These are phyloP conservation scores for Odocoileus virginianus DNA, from an alignment of 2,113 vertebrate species.

Conservation along the genomic window DNA sequence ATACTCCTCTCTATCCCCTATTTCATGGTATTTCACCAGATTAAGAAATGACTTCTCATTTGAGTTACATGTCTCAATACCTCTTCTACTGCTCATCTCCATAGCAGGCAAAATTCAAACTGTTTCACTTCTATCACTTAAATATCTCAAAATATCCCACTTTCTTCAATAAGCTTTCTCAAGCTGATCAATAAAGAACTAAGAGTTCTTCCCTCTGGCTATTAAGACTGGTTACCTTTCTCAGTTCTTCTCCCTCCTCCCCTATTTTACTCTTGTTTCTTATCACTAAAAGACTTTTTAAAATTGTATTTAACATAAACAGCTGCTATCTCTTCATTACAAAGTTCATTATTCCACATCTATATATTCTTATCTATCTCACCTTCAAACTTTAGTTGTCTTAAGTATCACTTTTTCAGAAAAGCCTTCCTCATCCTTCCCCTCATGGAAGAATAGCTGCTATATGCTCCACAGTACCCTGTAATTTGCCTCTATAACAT, in stretches of 20 bases:
- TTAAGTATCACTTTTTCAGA: neutral
- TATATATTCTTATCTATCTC: neutral
- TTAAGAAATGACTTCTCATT: neutral
- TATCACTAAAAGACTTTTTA: neutral
- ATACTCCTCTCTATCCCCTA: neutral
- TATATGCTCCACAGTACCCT: neutral
- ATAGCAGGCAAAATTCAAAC: neutral
- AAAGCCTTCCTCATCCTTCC: neutral
- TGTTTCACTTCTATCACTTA: neutral
- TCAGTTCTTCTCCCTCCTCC: neutral
- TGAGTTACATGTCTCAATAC: neutral
- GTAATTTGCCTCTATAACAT: neutral
- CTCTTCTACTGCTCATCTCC: neutral
- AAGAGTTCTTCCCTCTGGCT: neutral
- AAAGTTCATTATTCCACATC: neutral
- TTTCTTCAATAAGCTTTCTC: slow-evolving; percentile 20
- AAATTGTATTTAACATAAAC: neutral
- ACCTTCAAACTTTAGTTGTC: neutral
- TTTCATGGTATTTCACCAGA: neutral
- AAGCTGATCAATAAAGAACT: neutral
- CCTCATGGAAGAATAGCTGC: neutral
- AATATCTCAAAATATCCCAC: neutral
- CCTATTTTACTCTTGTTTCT: neutral
- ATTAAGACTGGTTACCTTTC: neutral
- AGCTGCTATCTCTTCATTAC: neutral